A percentile compares a stretch with the other conserved stretches of the same genome.
Evolutionary conservation across 2,888 invertebrate species (phyloP).

Genomic region (Acanthopleura granulata): DNA sequence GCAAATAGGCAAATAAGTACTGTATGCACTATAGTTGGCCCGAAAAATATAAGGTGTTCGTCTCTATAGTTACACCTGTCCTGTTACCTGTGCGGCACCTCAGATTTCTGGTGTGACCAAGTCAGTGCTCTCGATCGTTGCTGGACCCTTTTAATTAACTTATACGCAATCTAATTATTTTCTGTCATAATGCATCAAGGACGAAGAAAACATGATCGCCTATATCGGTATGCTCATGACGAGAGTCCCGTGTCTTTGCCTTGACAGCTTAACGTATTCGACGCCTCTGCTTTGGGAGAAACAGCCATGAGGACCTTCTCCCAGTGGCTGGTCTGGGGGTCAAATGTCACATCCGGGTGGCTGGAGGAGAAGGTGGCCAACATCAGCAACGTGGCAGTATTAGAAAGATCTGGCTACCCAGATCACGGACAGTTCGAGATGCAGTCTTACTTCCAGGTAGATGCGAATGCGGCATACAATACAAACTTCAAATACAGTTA

Average conservation of each 20-base stretch:
- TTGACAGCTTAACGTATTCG: background rate
- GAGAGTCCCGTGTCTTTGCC: background rate
- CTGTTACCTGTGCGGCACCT: no score
- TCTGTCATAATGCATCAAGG: background rate
- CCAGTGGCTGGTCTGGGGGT: background rate
- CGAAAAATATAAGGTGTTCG: no score
- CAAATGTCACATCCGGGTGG: background rate
- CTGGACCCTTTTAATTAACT: background rate
- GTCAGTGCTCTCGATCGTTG: background rate
- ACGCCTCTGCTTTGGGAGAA: background rate
- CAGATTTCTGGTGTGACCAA: background rate
- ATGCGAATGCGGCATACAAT: no score
- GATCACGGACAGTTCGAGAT: no score
- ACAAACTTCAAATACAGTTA: no score
- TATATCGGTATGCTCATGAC: no score
- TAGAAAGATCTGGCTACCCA: background rate
- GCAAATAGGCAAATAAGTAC: no score
- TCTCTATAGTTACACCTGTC: no score
- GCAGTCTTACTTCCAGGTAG: no score
- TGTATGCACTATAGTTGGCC: no score
- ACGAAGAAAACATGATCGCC: no score
- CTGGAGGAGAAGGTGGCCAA: background rate
- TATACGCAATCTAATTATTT: background rate
- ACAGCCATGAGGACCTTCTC: constrained; percentile 2
- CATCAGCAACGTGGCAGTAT: background rate